phyloP scores from a whole-genome alignment of 2,888 invertebrate genomes.

The Drosophila lutescens region DNA sequence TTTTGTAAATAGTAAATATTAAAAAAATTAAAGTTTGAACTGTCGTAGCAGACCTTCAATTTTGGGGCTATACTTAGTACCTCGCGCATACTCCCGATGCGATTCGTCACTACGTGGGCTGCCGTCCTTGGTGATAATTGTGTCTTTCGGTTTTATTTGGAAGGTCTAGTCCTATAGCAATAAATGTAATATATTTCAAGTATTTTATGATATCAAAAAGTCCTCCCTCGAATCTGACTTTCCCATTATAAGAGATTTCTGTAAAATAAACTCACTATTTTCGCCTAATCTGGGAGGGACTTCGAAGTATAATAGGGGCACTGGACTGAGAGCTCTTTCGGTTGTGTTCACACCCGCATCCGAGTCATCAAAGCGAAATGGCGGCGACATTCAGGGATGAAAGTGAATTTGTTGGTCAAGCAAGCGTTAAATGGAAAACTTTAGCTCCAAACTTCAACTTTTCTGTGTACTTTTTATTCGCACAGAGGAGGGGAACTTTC shows the following conservation, averaged over 20 bases:
- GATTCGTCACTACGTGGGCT: no score
- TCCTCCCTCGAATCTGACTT: background rate
- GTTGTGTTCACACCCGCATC: slow-evolving; percentile 36
- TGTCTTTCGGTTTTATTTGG: no score
- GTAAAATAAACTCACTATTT: slow-evolving; percentile 8
- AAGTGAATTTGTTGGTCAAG: slow-evolving; percentile 64
- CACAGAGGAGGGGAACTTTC: slow-evolving; percentile 5
- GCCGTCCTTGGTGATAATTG: no score
- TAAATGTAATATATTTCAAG: no score
- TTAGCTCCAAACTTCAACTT: slow-evolving; percentile 43
- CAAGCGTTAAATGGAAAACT: slow-evolving; percentile 64
- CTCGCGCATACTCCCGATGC: no score
- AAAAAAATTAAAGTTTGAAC: no score
- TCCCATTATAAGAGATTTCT: background rate
- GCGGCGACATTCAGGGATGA: slow-evolving; percentile 47
- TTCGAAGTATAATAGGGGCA: slow-evolving; percentile 1
- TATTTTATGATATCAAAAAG: background rate
- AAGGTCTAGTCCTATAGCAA: no score
- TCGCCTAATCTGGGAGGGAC: background rate
- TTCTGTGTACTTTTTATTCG: slow-evolving; percentile 26
- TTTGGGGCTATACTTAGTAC: no score
- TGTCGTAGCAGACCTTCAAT: no score
- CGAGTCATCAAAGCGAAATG: slow-evolving; percentile 50
- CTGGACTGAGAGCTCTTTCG: slow-evolving; percentile 12
- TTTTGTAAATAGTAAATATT: no score